Conservation (phyloP, 2,888 invertebrate genomes). For the Nowickia ferox region DNA sequence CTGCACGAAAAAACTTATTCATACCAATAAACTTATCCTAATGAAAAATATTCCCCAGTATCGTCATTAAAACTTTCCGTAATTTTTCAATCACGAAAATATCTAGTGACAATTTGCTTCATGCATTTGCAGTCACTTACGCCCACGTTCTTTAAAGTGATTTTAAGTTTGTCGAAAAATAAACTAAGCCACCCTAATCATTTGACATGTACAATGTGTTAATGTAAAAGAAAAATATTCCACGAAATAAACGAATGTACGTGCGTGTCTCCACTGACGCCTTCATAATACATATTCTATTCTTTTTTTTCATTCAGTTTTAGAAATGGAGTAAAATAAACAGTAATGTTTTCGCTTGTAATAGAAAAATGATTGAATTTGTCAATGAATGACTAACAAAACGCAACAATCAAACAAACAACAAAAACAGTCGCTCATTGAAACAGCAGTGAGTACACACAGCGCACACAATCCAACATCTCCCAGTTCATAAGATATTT, state of each 20-base stretch:
- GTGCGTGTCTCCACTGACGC: slow-evolving; percentile 56
- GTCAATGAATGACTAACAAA: slow-evolving; percentile 76
- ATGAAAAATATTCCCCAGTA: too few species aligned
- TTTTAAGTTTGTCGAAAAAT: neutral
- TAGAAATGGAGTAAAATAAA: slow-evolving; percentile 65
- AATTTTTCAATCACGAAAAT: too few species aligned
- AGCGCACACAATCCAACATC: slow-evolving; percentile 10
- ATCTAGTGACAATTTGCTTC: too few species aligned
- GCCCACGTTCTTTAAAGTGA: too few species aligned
- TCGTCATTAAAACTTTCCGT: too few species aligned
- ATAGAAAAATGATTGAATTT: slow-evolving; percentile 82
- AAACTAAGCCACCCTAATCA: slow-evolving; percentile 3
- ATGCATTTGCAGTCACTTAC: too few species aligned
- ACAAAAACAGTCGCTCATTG: slow-evolving; percentile 8
- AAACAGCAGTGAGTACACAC: neutral
- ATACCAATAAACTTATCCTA: too few species aligned
- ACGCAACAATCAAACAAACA: slow-evolving; percentile 38
- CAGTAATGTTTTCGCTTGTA: slow-evolving; percentile 75
- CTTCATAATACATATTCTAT: slow-evolving; percentile 23
- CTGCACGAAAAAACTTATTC: too few species aligned
- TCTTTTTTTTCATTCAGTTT: slow-evolving; percentile 26
- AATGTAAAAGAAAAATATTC: slow-evolving; percentile 10
- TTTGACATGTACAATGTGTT: slow-evolving; percentile 18
- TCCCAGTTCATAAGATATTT: slow-evolving; percentile 1
- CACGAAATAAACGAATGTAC: slow-evolving; percentile 37